These are phyloP conservation scores for Dolichotis patagonum DNA, from an alignment of 2,113 vertebrate genomes.

Conservation along the genomic window DNA sequence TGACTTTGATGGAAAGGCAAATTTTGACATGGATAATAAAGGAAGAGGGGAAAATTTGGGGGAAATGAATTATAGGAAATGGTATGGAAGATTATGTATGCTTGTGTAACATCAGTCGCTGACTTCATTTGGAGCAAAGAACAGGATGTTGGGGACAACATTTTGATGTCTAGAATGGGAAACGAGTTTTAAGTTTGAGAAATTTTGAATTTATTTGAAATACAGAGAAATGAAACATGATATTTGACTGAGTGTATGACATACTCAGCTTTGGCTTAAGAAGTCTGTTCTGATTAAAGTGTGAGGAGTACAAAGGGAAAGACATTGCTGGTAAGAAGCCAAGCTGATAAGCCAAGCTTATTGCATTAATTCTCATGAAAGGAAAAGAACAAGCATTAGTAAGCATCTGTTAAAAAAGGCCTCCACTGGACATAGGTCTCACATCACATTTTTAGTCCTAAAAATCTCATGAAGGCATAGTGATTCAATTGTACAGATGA, in stretches of 20 bases:
- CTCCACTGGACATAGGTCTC: neutral
- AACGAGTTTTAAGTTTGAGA: neutral
- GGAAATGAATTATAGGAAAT: neutral
- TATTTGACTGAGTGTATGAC: neutral
- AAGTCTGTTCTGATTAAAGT: neutral
- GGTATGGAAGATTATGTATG: neutral
- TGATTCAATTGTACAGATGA: neutral
- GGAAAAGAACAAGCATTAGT: neutral
- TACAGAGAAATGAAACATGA: neutral
- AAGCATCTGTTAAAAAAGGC: neutral
- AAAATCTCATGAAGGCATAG: neutral
- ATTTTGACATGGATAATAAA: neutral
- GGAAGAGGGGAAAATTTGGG: neutral
- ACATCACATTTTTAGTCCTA: neutral
- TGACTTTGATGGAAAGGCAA: neutral
- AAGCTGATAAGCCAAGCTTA: neutral
- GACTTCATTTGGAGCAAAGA: neutral
- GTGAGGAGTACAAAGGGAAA: neutral
- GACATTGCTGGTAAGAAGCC: rapidly evolving
- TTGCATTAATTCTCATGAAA: neutral
- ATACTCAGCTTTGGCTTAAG: neutral
- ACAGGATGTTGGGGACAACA: neutral
- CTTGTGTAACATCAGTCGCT: neutral
- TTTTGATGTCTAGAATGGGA: neutral
- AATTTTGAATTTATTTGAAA: neutral